Evolutionary conservation across 37 sponge, comb jelly and placozoan genomes (phyloP), one percentile per base, ranked within the genome.

Genomic region (Oscarella lobularis): DNA sequence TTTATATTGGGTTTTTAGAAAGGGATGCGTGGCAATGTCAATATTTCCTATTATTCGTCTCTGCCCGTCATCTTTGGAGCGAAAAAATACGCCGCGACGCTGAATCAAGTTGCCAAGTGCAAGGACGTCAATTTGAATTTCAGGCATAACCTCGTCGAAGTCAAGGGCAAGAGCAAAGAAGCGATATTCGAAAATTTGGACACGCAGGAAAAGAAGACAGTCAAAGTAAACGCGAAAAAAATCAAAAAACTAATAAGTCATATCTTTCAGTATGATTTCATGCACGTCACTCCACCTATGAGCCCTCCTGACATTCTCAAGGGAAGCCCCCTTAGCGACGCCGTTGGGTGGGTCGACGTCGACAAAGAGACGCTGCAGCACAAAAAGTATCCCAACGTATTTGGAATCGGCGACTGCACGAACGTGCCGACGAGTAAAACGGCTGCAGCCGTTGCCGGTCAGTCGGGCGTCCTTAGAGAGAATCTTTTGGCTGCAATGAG

Each of bases 341-440:
- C 38, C 27, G 72, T 48, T 39, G 94, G 94, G 0, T 93, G 90
- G 89, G 87, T 93, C 27, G 94, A 93, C 39, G 94, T 93, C 2
- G 78, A 93, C 75, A 80, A 83, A 34, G 27, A 81, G 14, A 89
- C 94, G 34, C 77, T 89, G 2, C 94, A 93, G 72, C 94, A 93
- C 81, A 84, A 72, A 48, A 70, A 66, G 35, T 93, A 80, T 78
- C 73, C 41, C 30, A 93, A 93, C 75, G 82, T 93, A 14, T 93
- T 93, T 84, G 87, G 77, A 5, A 83, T 93, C 70, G 94, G 94
- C 2, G 94, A 93, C 79, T 93, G 94, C 48, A 86, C 84, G 30
- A 93, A 79, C 75, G 72, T 86, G 3, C 94, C 94, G 2, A 93
- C 89, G 33, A 85, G 90, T 39, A 81, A 84, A 65, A 93, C 94